Evolutionary conservation across 2,113 vertebrate genomes (phyloP).

Genomic region (Anolis sagrei): DNA sequence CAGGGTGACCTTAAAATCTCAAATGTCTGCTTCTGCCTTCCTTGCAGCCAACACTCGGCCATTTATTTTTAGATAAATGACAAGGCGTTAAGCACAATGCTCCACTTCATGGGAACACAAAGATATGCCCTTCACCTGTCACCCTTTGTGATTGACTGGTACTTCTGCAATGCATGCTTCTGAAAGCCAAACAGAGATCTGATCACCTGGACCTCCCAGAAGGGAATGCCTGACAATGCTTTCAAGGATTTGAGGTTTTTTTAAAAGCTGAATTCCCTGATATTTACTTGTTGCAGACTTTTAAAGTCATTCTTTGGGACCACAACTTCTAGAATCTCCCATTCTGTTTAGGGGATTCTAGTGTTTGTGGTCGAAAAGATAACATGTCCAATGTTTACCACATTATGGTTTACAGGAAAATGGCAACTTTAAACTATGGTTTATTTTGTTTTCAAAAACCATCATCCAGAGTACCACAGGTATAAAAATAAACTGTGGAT

Average conservation of each 20-base stretch:
- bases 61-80: constrained; percentile 70
- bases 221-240: constrained; percentile 21
- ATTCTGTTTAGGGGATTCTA: too few relatives aligned
- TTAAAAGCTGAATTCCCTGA: too few relatives aligned
- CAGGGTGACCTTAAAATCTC: constrained; percentile 48
- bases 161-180: constrained; percentile 30
- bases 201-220: constrained; percentile 50
- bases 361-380: too few relatives aligned
- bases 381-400: not conserved
- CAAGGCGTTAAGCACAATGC: constrained; percentile 56
- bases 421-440: not conserved
- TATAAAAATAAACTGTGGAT: not conserved
- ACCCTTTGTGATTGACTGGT: constrained; percentile 57
- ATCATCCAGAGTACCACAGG: not conserved
- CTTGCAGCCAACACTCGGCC: not conserved
- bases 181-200: constrained; percentile 34
- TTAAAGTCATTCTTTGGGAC: too few relatives aligned
- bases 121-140: constrained; percentile 60
- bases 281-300: too few relatives aligned
- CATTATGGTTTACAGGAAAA: not conserved
- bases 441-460: not conserved
- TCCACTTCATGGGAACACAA: constrained; percentile 48
- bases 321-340: too few relatives aligned
- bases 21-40: constrained; percentile 21
- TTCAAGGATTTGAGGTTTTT: not conserved